These are phyloP conservation scores for Alectura lathami DNA, from an alignment of 2,113 vertebrate genomes.

Conservation along the genomic window DNA sequence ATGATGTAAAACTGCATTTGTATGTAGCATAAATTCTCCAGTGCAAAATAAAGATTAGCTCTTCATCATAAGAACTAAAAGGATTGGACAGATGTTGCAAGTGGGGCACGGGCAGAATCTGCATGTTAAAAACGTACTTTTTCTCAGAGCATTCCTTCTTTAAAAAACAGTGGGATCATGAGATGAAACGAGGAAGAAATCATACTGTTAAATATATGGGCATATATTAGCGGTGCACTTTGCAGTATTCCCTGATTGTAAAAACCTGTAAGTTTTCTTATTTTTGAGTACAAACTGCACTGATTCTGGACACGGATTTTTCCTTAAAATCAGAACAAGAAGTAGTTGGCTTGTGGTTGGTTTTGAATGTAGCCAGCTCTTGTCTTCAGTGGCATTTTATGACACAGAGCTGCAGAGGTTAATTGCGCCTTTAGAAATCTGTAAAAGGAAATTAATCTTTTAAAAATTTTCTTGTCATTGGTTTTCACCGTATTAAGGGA, in stretches of 20 bases:
- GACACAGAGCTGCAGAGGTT: background rate
- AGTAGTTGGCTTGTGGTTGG: background rate
- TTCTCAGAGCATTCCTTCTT: background rate
- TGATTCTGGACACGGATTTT: background rate
- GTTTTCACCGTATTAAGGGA: slow-evolving; percentile 9
- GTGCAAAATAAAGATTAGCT: background rate
- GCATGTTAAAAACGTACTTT: background rate
- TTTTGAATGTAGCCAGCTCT: background rate
- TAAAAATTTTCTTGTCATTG: background rate
- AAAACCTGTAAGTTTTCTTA: background rate
- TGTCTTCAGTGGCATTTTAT: background rate
- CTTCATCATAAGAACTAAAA: background rate
- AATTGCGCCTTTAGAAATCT: background rate
- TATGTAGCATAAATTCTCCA: background rate
- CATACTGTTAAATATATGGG: background rate
- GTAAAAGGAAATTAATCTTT: background rate
- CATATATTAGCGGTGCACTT: background rate
- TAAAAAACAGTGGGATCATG: background rate
- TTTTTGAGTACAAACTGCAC: background rate
- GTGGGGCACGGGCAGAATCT: background rate
- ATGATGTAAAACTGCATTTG: background rate
- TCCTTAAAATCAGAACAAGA: background rate
- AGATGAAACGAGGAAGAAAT: background rate
- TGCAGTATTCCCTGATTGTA: background rate
- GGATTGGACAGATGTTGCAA: background rate